phyloP scores from a whole-genome alignment of 2,113 vertebrate species.

The Dendrocopos noguchii region DNA sequence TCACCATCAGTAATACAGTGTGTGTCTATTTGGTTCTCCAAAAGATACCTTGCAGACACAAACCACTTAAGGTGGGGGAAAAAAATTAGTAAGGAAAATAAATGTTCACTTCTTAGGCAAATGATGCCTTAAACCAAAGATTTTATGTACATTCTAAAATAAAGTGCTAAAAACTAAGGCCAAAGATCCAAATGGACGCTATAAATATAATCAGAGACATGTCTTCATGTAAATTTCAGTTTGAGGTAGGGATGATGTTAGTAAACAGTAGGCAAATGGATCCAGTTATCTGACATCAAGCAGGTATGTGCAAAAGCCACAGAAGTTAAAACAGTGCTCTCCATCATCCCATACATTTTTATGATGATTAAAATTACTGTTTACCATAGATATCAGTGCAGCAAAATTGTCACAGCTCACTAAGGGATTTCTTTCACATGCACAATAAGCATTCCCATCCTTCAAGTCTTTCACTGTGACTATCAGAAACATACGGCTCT shows the following conservation, averaged over 20 bases:
- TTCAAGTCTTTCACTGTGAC: neutral
- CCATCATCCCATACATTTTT: neutral
- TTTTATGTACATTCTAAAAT: neutral
- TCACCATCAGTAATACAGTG: neutral
- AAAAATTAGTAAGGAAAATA: neutral
- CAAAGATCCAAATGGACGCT: neutral
- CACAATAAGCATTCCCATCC: conserved; percentile 1
- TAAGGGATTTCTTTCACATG: neutral
- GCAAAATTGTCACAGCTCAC: neutral
- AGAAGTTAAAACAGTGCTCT: neutral
- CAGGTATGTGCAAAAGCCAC: neutral
- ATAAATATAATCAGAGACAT: neutral
- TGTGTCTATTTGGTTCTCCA: neutral
- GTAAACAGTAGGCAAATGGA: neutral
- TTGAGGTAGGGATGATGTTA: neutral
- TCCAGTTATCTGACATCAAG: neutral
- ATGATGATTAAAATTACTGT: conserved; percentile 35
- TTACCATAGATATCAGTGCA: neutral
- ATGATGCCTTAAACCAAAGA: neutral
- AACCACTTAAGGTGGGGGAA: neutral
- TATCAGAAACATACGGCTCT: neutral
- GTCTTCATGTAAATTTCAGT: neutral
- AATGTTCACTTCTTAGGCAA: neutral
- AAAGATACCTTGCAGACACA: neutral
- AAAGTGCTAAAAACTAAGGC: neutral